phyloP scores from a whole-genome alignment of 2,888 invertebrate genomes.

The Acheta domesticus region DNA sequence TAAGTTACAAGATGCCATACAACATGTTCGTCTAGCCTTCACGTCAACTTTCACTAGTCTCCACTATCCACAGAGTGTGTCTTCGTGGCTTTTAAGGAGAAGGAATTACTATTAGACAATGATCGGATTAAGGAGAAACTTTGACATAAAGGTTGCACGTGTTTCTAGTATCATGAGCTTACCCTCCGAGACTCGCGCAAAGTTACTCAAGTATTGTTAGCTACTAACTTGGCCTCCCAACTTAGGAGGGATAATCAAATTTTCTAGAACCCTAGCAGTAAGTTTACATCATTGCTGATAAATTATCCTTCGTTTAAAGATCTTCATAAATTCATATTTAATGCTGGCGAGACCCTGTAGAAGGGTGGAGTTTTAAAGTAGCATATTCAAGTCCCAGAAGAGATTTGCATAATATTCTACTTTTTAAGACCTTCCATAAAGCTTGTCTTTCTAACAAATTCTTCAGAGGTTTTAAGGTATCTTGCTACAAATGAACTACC shows the following conservation, averaged over 20 bases:
- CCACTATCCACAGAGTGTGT: too few species aligned
- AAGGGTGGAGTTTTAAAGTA: not conserved
- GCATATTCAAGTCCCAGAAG: not conserved
- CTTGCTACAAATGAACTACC: too few species aligned
- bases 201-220: conserved; percentile 10
- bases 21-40: too few species aligned
- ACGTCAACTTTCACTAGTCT: too few species aligned
- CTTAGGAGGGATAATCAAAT: conserved; percentile 9
- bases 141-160: not conserved
- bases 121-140: not conserved
- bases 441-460: not conserved
- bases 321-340: conserved; percentile 1
- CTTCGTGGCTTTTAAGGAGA: not conserved
- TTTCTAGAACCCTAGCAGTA: not conserved
- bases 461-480: too few species aligned
- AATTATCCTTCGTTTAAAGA: conserved; percentile 2
- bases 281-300: conserved; percentile 18
- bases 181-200: not conserved
- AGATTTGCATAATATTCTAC: not conserved
- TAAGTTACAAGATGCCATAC: too few species aligned
- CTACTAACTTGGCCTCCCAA: not conserved
- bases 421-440: not conserved
- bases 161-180: not conserved
- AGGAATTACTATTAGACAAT: not conserved
- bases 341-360: not conserved